Evolutionary conservation across 2,888 invertebrate species (phyloP), one percentile per base, ranked within the genome.

Genomic region (Taenaris catops): DNA sequence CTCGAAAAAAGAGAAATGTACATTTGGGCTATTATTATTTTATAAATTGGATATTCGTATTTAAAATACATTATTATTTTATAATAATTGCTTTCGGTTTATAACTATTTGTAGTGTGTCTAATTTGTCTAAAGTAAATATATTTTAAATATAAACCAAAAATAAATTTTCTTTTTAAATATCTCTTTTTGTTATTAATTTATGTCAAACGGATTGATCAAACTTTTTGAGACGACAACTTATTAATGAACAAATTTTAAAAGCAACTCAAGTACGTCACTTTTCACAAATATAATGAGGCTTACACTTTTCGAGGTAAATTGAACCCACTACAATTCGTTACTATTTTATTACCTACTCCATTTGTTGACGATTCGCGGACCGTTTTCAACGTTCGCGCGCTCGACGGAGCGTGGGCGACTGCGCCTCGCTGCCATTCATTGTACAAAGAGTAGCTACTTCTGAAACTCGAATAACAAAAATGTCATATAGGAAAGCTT

Each of bases 381-480:
- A 45, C 58, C 55, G 55, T 41, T 57, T 49, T 48, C 51, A 66
- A 78, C 80, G 80, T 79, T 78, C 81, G 79, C 81, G 80, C 83
- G 80, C 71, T 65, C 75, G 73, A 51, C 75, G 71, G 69, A 75
- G 73, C 78, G 69, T 70, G 64, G 68, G 60, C 81, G 76, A 83
- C 84, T 84, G 84, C 79, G 81, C 80, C 74, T 65, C 65, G 67
- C 68, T 59, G 67, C 68, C 80, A 79, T 80, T 57, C 57, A 55
- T 74, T 69, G 68, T 64, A 60, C 67, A 56, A 58, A 51, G 51
- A 49, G 40, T 51, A 46, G 46, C 53, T 62, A 78, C 72, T 52
- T 51, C 40, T 51, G 53, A 36, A 55, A 68, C 59, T 65, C 71
- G 68, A 71, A 31, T n/a, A n/a, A n/a, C n/a, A n/a, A n/a, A n/a